These are phyloP conservation scores for Setophaga kirtlandii DNA, from an alignment of 2,113 vertebrate genomes.

Conservation along the genomic window DNA sequence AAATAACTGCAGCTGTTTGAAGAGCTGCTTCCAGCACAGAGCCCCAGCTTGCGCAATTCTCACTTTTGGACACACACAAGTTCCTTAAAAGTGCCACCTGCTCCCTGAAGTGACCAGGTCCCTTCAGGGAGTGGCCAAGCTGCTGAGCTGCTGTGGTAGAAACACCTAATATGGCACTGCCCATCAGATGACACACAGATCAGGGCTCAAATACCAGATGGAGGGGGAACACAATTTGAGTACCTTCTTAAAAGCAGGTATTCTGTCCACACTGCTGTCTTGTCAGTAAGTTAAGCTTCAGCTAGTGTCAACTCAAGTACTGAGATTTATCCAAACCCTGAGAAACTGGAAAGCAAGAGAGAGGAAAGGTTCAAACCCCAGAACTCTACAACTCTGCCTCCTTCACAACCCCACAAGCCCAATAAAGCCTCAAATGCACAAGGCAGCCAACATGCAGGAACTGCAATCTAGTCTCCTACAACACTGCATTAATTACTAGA, in stretches of 20 bases:
- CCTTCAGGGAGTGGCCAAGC: background rate
- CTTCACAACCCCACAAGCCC: background rate
- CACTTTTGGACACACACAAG: background rate
- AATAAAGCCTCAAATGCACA: background rate
- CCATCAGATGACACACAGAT: background rate
- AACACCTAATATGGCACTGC: background rate
- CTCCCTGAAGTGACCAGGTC: background rate
- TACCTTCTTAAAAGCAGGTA: background rate
- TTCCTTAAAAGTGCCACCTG: background rate
- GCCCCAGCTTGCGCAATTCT: background rate
- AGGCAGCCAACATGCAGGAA: background rate
- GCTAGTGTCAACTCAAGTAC: background rate
- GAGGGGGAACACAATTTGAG: background rate
- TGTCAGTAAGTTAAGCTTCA: background rate
- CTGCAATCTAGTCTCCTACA: background rate
- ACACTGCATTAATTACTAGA: background rate
- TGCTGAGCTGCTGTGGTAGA: background rate
- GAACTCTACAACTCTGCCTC: background rate
- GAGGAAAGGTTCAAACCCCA: background rate
- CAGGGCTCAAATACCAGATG: background rate
- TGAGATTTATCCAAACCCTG: background rate
- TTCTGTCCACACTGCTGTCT: background rate
- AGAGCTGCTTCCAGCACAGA: background rate
- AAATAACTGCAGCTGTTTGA: background rate
- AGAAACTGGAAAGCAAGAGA: background rate